Conservation (phyloP, 2,113 vertebrate species). For the Proterorhinus semilunaris region DNA sequence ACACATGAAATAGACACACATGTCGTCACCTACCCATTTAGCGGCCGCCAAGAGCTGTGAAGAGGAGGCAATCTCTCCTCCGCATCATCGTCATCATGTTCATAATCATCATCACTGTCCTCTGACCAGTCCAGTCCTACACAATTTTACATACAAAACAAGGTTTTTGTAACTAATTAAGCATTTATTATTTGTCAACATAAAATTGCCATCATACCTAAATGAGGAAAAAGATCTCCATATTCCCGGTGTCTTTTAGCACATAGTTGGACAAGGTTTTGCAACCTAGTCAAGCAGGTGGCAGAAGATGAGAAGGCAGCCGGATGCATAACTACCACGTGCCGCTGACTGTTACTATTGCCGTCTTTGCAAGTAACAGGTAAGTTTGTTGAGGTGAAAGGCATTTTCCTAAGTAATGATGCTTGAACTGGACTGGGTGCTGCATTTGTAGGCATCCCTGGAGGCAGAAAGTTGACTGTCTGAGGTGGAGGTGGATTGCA, state of each 20-base stretch:
- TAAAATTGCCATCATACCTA: conserved; percentile 76
- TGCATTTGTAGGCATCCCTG: conserved; percentile 83
- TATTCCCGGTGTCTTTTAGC: conserved; percentile 87
- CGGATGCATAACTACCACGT: conserved; percentile 89
- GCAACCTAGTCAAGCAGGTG: conserved; percentile 89
- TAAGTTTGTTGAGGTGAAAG: conserved; percentile 74
- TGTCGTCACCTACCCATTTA: conserved; percentile 56
- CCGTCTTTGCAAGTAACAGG: conserved; percentile 54
- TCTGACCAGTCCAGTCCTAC: conserved; percentile 98
- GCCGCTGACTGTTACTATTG: conserved; percentile 73
- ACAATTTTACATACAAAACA: background rate
- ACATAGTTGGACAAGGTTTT: conserved; percentile 96
- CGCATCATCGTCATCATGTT: conserved; percentile 74
- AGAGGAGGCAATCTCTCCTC: conserved; percentile 82
- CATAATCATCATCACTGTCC: conserved; percentile 91
- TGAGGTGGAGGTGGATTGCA: conserved; percentile 96
- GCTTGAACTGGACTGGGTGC: conserved; percentile 86
- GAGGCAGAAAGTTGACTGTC: conserved; percentile 89
- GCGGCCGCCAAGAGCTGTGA: conserved; percentile 83
- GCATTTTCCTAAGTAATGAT: conserved; percentile 83
- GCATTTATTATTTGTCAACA: background rate
- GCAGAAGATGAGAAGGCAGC: conserved; percentile 87
- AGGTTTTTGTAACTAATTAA: background rate
- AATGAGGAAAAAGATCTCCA: conserved; percentile 92
- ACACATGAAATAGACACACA: background rate